Base-by-base conservation (phyloP, 2,113 vertebrate species). In the Zosterops hypoxanthus region DNA sequence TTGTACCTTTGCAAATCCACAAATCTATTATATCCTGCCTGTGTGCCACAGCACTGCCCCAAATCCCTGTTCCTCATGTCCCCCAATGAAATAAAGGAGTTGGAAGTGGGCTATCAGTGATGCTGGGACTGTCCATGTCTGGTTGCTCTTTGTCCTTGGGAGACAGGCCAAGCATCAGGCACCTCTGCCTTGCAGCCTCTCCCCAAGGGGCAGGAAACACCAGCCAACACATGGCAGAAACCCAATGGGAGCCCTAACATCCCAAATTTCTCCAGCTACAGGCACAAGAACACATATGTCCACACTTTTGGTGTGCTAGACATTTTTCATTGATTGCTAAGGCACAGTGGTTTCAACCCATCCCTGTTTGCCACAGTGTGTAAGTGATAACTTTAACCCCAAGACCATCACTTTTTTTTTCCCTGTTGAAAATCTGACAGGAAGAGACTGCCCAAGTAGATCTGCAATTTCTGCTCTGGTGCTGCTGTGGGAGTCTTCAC, bases 401-500 rank as follows among this genome's bases (percentile, higher is more conserved):
- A 4, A 52, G 11, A 28, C 4, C 41, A 41, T 34, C 36, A 26
- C 25, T 17, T 78, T 64, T 69, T 65, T 57, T 49, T 82, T 49
- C 20, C 23, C 31, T 26, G 3, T 22, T 53, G 29, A 84, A 92
- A 52, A 11, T 65, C 81, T 11, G 14, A 31, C 18, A 80, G 22
- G 33, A 92, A 59, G 75, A 85, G 36, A 20, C 73, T 89, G 25
- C 33, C 46, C 46, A 69, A 91, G 49, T 4, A 87, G 65, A 70
- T 55, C 8, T 66, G 44, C 52, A 78, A 12, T 88, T 94, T 78
- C 71, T 94, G 82, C 79, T 75, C 8, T 56, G 66, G 79, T 94
- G 90, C 82, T 92, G 86, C 75, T 0, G 22, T 96, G 92, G 90
- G 93, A 96, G 71, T 91, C 90, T 95, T 92, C 91, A 91, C 82